Evolutionary conservation across 2,797 vertebrate species (phyloP).

Genomic region (Pterois miles): DNA sequence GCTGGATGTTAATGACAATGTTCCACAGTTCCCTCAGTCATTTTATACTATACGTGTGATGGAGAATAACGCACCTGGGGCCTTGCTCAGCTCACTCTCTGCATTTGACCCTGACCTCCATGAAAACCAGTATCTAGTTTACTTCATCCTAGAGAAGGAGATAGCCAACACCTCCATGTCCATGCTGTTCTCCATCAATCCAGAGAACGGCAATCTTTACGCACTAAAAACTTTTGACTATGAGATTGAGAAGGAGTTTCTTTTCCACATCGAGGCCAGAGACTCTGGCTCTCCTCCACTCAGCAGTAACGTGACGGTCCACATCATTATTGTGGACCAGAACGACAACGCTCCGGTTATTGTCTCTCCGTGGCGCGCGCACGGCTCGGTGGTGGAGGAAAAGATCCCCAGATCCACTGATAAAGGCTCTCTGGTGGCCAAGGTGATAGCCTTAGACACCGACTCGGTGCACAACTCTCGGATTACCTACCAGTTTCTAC

Average conservation of each 20-base stretch:
- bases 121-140: conserved; percentile 77
- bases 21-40: conserved; percentile 75
- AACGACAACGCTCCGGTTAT: conserved; percentile 77
- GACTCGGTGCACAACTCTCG: conserved; percentile 78
- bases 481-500: conserved; percentile 76
- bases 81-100: conserved; percentile 66
- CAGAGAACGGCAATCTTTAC: conserved; percentile 75
- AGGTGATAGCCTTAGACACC: conserved; percentile 75
- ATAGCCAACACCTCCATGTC: conserved; percentile 73
- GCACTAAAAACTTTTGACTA: conserved; percentile 76
- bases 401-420: conserved; percentile 69
- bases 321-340: conserved; percentile 73
- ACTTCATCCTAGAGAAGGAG: conserved; percentile 75
- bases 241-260: conserved; percentile 73
- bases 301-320: conserved; percentile 75
- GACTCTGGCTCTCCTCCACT: conserved; percentile 77
- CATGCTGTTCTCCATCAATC: conserved; percentile 76
- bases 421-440: conserved; percentile 73
- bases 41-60: conserved; percentile 74
- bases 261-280: conserved; percentile 77
- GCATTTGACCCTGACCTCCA: conserved; percentile 78
- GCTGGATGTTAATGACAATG: conserved; percentile 73
- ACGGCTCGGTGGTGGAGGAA: conserved; percentile 64
- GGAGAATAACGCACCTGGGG: conserved; percentile 79
- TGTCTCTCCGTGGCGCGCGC: conserved; percentile 71